These are phyloP conservation scores for Pseudochirops corinnae DNA, from an alignment of 2,797 vertebrate genomes.

Conservation along the genomic window DNA sequence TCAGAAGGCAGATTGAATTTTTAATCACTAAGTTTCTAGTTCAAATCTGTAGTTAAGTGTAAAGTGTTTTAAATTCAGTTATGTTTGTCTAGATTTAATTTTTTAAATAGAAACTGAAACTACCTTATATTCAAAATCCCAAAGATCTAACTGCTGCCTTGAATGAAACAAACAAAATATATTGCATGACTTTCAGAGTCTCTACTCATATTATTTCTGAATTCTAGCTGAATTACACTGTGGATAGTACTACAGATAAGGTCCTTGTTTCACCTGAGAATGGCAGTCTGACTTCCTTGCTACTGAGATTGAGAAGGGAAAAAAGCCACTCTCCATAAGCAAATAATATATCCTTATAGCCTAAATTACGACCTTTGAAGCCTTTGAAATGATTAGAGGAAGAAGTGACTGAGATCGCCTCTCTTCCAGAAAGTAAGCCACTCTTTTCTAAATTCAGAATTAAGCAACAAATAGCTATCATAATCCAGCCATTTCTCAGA, in stretches of 20 bases:
- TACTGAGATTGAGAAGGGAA: background rate
- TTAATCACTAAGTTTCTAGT: background rate
- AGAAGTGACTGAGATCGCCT: conserved; percentile 24
- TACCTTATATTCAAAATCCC: background rate
- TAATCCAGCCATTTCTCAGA: background rate
- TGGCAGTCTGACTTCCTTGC: background rate
- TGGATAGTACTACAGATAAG: background rate
- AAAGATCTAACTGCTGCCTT: background rate
- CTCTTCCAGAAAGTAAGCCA: conserved; percentile 5
- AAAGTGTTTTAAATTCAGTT: background rate
- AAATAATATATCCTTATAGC: conserved; percentile 26
- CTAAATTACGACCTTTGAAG: conserved; percentile 15
- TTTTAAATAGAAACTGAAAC: background rate
- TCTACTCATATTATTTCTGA: conserved; percentile 38
- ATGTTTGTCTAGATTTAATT: background rate
- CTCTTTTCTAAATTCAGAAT: background rate
- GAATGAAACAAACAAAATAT: background rate
- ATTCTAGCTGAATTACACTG: background rate
- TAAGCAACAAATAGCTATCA: background rate
- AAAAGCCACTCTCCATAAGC: background rate
- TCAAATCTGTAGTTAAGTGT: background rate
- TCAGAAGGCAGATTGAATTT: background rate
- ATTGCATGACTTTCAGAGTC: background rate
- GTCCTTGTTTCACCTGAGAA: background rate
- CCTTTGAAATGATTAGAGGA: background rate